Evolutionary conservation across 2,888 invertebrate species (phyloP).

Genomic region (Spodoptera littoralis): DNA sequence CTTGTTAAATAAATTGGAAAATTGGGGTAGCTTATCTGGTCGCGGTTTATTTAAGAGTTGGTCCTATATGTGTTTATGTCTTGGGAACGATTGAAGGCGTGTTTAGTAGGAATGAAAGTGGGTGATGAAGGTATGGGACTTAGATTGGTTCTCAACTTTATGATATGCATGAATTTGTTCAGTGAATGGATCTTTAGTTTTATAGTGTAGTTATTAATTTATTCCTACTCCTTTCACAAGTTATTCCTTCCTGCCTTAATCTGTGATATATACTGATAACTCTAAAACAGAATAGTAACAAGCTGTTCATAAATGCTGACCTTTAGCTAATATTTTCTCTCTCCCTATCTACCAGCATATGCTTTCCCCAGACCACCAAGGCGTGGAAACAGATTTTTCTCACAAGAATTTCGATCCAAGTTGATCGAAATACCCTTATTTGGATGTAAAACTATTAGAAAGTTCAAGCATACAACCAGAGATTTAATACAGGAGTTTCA

Average conservation of each 20-base stretch:
- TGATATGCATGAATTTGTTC: background rate
- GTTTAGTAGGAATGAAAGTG: conserved; percentile 31
- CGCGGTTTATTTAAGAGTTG: background rate
- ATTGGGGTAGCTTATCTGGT: conserved; percentile 28
- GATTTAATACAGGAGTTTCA: conserved; percentile 55
- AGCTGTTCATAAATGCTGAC: too few species aligned
- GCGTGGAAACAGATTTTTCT: too few species aligned
- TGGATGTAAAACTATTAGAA: conserved; percentile 44
- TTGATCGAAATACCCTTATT: conserved; percentile 41
- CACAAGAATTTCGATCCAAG: background rate
- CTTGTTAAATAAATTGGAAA: too few species aligned
- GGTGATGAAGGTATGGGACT: background rate
- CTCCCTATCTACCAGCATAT: too few species aligned
- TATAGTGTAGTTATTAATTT: background rate
- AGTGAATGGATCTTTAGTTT: background rate
- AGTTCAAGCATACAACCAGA: conserved; percentile 44
- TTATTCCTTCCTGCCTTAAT: too few species aligned
- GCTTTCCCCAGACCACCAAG: too few species aligned
- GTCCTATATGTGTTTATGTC: conserved; percentile 14
- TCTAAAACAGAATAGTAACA: too few species aligned
- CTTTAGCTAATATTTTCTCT: too few species aligned
- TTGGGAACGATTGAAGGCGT: conserved; percentile 14
- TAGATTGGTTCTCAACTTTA: too few species aligned
- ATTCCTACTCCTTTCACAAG: too few species aligned
- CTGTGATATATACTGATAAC: too few species aligned